Conservation (phyloP, 2,797 vertebrate genomes). For the Xiphorhynchus erythropygius region DNA sequence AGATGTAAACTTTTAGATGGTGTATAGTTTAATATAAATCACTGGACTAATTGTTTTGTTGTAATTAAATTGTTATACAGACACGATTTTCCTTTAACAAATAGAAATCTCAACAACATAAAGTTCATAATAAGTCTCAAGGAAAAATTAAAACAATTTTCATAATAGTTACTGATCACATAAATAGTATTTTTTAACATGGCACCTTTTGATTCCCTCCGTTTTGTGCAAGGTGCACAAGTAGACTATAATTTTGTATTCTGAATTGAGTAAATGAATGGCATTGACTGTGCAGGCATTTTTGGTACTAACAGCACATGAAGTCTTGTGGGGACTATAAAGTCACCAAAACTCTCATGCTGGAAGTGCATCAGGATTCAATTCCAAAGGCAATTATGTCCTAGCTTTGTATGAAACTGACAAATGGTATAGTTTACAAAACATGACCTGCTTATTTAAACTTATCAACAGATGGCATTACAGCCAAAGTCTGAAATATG, state of each 20-base stretch:
- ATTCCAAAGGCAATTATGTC: background rate
- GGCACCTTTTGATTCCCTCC: background rate
- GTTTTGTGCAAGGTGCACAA: background rate
- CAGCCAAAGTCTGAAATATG: conserved; percentile 9
- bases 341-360: background rate
- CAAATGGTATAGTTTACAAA: conserved; percentile 21
- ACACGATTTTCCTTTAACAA: background rate
- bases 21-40: background rate
- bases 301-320: background rate
- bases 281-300: background rate
- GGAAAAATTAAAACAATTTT: background rate
- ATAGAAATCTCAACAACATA: background rate
- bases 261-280: background rate
- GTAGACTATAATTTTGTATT: background rate
- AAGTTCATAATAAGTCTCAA: background rate
- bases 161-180: background rate
- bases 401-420: background rate
- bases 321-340: background rate
- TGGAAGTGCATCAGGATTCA: background rate
- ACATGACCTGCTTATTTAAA: background rate
- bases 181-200: background rate
- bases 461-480: conserved; percentile 19
- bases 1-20: background rate
- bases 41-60: background rate
- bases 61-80: background rate